Evolutionary conservation across 2,797 vertebrate species (phyloP), one percentile per base, ranked within the genome.

Genomic region (Enteromius trimaculatus): DNA sequence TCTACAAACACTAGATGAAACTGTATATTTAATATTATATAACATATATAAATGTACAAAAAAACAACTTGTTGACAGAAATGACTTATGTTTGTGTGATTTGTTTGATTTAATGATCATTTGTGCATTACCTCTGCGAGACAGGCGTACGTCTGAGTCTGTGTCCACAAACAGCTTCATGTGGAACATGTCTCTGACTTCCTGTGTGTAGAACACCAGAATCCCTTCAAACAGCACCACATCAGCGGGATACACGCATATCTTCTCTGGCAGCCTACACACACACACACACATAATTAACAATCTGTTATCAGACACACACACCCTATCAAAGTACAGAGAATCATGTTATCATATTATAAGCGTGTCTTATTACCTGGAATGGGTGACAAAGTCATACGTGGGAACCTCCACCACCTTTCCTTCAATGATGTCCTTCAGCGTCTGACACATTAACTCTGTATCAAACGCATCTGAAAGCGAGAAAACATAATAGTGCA

Each of bases 151-250:
- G 0, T 99, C 98, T 0, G 98, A 98, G 90, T 99, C 98, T 0
- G 97, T 99, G 92, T 99, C 98, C 62, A 99, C 98, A 0, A 99
- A 99, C 60, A 99, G 95, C 23, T 99, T 98, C 90, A 99, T 96
- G 77, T 99, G 97, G 89, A 99, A 99, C 97, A 99, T 98, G 81
- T 99, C 96, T 3, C 97, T 92, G 81, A 99, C 97, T 90, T 96
- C 95, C 82, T 97, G 97, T 0, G 92, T 95, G 90, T 99, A 99
- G 93, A 99, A 99, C 26, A 97, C 97, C 75, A 99, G 92, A 89
- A 99, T 99, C 17, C 98, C 98, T 88, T 99, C 98, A 0, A 99
- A 97, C 51, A 99, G 95, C 10, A 99, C 96, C 0, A 99, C 97
- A 0, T 99, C 98, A 0, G 97, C 97, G 0, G 97, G 97, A 88